Evolutionary conservation across 2,113 vertebrate species (phyloP), one percentile per base, ranked within the genome.

Genomic region (Oceanites oceanicus): DNA sequence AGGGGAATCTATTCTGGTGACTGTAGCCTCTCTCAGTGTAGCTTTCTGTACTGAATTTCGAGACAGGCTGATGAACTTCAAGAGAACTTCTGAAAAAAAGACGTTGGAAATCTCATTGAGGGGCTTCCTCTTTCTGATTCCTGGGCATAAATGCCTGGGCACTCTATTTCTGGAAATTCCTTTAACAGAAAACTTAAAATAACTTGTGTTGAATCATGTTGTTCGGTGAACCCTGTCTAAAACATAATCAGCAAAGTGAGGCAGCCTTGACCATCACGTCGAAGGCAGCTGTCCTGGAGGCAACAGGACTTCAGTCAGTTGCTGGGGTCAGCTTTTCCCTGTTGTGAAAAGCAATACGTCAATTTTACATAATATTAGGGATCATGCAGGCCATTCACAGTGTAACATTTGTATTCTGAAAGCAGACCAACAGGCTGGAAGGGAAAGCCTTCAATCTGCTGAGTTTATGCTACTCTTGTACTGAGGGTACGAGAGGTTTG

Each of bases 251-350:
- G 29, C 32, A 29, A 72, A 55, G 17, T 13, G 32, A 68, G 32
- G 18, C 6, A 16, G 11, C 6, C 11, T 59, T 11, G 6, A 36
- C 16, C 17, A 8, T 16, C 0, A 2, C 1, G 3, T 66, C 10
- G 9, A 61, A 77, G 13, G 11, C 11, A 56, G 32, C 8, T 44
- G 26, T 70, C 45, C 47, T 53, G 14, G 12, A 53, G 20, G 18
- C 21, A 86, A n/a, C 11, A 38, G 45, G 10, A 38, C 32, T 62
- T 52, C 45, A 59, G 12, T 73, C 78, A 77, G 22, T 22, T 15
- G 10, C 32, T 63, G 38, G 5, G 11, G 6, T 50, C 27, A 90
- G 23, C 6, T 79, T 75, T 72, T 55, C 16, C 3, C 21, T 29
- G 8, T 16, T 71, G 61, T 29, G 36, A 77, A 76, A 85, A 59